Evolutionary conservation across 2,113 vertebrate species (phyloP), one percentile per base, ranked within the genome.

Genomic region (Accipiter virgatus): DNA sequence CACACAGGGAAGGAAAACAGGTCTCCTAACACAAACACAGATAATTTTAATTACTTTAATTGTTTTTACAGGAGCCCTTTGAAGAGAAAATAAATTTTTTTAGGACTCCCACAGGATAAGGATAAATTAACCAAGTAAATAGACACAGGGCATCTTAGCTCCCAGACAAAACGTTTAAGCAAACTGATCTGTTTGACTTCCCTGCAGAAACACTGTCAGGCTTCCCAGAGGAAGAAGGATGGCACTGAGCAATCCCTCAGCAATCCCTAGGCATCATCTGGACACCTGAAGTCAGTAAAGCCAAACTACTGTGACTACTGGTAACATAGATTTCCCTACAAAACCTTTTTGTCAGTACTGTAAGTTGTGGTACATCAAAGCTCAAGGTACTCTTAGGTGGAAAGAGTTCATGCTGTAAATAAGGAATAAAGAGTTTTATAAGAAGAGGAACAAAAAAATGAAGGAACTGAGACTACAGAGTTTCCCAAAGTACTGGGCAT

Each of bases 21-120:
- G 55, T 79, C 48, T 67, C 47, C 86, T 75, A 79, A 87, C 26
- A 81, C 65, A 91, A 91, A 86, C 63, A 81, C 52, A 79, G 73
- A 85, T 79, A 47, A 85, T 63, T 88, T 84, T 52, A 95, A 96
- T 96, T 75, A 80, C 66, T 80, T 93, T 22, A 88, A 86, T 73
- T 85, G 77, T 45, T 96, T 89, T 87, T 81, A 55, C 77, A 85
- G 90, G 11, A 93, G 43, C 20, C 2, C 7, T 68, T 93, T 85
- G 81, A 95, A 94, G 56, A 94, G 32, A 70, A 89, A 62, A 11
- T 40, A 3, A 5, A 2, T 38, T 77, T 81, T 89, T 86, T 96
- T 75, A 90, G 81, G 52, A 65, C 67, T 96, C 65, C 34, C 63
- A 55, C 7, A 40, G 78, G 70, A 87, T 61, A 90, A 95, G 73